Evolutionary conservation across 2,113 vertebrate species (phyloP), one percentile per base, ranked within the genome.

Genomic region (Sebastes schlegelii): DNA sequence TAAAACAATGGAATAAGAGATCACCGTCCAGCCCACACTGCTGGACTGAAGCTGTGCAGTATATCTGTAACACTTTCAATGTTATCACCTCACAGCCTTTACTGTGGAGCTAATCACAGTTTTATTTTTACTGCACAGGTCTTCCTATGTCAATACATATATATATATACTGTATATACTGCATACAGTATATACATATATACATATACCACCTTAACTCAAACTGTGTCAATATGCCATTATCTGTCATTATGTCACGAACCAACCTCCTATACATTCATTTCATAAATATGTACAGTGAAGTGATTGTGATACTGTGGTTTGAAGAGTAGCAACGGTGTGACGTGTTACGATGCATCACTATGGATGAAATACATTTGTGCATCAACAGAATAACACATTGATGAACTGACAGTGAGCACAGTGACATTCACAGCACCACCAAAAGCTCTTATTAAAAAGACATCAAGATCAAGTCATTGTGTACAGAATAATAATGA

Each of bases 401-500:
- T 55, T 17, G 21, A 57, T 43, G 23, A 61, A 42, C 4, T 49
- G 11, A 63, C 12, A 65, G 52, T 46, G 46, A 2, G 26, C n/a
- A 69, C 70, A 57, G 40, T n/a, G 57, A 73, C 26, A 74, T 2
- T 69, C 52, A 72, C 65, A 77, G 61, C 60, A 58, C 5, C 42
- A 21, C 7, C 23, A 45, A 13, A 43, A 49, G 21, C 26, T 74
- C 11, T 63, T 58, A 66, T 63, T 58, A 66, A 51, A 68, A 73
- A 77, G 72, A 88, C 72, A 82, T 54, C 65, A 65, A 2, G 1
- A 54, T 48, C 4, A 12, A 69, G 21, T 71, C 23, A 77, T 19
- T 73, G 46, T 52, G 57, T 51, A 26, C 73, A 74, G 68, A 80
- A 77, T 81, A 43, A 76, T 66, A 78, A 78, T 77, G 68, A 77